Conservation (phyloP, 64 coral and sea anemone genomes). For the Montipora capricornis region DNA sequence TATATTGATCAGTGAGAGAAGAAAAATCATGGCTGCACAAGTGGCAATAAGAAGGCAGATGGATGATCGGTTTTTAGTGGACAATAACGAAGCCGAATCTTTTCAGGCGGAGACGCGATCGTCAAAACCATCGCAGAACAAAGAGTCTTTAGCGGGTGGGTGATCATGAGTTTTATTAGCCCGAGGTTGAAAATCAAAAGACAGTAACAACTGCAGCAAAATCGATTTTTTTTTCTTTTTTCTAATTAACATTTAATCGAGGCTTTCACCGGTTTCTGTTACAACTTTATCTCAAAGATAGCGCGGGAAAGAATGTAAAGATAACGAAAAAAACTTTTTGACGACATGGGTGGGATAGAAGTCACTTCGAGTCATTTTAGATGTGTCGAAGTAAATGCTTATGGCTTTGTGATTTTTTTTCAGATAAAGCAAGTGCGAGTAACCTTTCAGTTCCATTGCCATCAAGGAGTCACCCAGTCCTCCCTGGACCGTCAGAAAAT, state of each 20-base stretch:
- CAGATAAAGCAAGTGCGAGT: neutral
- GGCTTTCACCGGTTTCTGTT: no score
- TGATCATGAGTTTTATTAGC: neutral
- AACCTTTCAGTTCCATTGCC: no score
- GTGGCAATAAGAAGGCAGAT: constrained; percentile 70
- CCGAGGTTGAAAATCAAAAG: neutral
- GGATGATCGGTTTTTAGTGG: constrained; percentile 18
- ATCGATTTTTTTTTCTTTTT: no score
- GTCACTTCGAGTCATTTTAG: neutral
- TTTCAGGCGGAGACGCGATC: neutral
- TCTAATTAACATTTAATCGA: no score
- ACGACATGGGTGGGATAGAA: neutral
- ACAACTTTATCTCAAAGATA: neutral
- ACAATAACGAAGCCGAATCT: neutral
- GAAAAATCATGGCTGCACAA: constrained; percentile 85
- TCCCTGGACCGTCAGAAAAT: neutral
- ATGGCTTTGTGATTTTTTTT: neutral
- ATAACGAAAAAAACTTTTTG: neutral
- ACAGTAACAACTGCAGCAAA: no score
- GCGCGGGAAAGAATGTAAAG: neutral
- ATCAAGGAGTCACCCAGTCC: neutral
- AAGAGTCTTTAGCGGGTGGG: neutral
- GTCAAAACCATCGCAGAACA: neutral
- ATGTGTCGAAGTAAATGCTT: neutral
- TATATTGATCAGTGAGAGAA: constrained; percentile 67